Conservation (phyloP, 2,888 invertebrate species). For the Dasysyrphus albostriatus region DNA sequence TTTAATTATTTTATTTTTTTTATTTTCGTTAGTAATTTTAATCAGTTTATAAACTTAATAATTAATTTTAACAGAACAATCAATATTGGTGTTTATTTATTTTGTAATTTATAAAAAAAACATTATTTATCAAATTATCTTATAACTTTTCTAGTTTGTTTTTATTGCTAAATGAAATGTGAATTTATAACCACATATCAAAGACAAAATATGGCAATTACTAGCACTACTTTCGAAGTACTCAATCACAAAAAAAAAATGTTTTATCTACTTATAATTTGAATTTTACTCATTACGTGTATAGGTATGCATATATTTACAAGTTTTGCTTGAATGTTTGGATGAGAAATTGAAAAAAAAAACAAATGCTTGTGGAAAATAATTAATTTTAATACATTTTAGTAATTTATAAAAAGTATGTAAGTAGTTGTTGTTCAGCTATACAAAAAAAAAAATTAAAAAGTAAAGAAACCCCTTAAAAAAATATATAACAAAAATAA, state of each 20-base stretch:
- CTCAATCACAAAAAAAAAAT: conserved; percentile 35
- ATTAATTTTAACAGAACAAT: conserved; percentile 27
- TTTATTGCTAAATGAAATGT: conserved; percentile 21
- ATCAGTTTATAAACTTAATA: not conserved
- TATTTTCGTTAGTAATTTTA: conserved; percentile 31
- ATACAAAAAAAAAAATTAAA: conserved; percentile 70
- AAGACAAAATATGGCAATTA: conserved; percentile 59
- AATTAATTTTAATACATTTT: conserved; percentile 45
- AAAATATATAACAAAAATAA: conserved; percentile 53
- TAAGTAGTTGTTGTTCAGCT: conserved; percentile 75
- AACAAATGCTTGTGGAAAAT: conserved; percentile 21
- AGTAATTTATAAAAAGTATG: conserved; percentile 62
- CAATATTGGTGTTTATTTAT: conserved; percentile 40
- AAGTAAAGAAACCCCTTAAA: conserved; percentile 55
- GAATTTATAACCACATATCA: conserved; percentile 61
- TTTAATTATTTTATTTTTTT: conserved; percentile 15
- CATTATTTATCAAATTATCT: conserved; percentile 26
- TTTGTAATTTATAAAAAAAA: conserved; percentile 32
- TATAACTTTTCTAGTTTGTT: conserved; percentile 1
- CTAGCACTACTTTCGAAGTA: not conserved
- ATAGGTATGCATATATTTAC: conserved; percentile 6
- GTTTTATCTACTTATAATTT: conserved; percentile 13
- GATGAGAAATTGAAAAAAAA: conserved; percentile 17
- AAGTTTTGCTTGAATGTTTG: conserved; percentile 27
- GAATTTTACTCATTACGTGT: conserved; percentile 32